phyloP scores from a whole-genome alignment of 2,888 invertebrate species.

The Chaetoderma sp. region DNA sequence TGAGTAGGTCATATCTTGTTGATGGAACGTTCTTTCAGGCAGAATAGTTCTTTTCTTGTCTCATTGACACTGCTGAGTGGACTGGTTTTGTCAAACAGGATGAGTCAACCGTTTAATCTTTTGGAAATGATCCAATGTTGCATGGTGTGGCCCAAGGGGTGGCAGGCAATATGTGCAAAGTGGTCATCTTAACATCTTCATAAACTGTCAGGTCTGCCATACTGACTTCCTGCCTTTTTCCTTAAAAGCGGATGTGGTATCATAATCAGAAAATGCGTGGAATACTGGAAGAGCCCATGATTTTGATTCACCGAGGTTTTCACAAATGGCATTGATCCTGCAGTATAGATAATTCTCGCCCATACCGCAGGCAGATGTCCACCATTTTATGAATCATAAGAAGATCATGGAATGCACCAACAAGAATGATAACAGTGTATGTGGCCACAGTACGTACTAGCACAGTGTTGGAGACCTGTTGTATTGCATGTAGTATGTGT shows the following conservation, averaged over 20 bases:
- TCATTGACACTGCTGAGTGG: no score
- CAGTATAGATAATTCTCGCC: background rate
- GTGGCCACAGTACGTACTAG: background rate
- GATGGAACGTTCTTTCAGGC: no score
- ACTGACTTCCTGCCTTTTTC: conserved; percentile 48
- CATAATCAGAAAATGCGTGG: background rate
- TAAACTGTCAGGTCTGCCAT: no score
- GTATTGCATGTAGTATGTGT: background rate
- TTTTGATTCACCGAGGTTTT: background rate
- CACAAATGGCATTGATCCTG: background rate
- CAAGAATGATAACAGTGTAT: background rate
- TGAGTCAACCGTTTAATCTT: no score
- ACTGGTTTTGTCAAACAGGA: no score
- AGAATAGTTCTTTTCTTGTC: no score
- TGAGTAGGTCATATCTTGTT: no score
- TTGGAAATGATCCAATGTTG: no score
- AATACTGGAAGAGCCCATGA: background rate
- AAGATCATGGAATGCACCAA: background rate
- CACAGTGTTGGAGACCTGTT: background rate
- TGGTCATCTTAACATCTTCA: no score
- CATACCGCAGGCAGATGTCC: background rate
- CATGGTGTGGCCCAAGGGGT: no score
- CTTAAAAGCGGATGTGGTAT: conserved; percentile 26
- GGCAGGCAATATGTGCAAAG: no score
- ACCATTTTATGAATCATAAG: background rate